Conservation (phyloP, 1,140 invertebrate species). For the Nautilus pompilius region DNA sequence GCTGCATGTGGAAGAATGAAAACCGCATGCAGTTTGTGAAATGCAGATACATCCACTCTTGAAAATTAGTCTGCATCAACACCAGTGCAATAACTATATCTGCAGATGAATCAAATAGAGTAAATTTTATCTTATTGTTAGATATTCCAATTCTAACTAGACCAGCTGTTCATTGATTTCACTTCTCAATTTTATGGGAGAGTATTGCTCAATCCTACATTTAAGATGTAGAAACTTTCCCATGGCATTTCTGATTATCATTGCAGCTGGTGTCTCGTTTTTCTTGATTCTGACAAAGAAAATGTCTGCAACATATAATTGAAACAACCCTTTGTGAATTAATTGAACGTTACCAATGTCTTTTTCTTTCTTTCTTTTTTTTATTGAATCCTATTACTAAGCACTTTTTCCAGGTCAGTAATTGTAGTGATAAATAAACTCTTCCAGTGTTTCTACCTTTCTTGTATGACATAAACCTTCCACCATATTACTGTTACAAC, state of each 20-base stretch:
- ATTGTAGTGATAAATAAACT: not conserved
- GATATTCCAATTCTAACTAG: not conserved
- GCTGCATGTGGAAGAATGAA: not conserved
- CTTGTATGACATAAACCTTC: not conserved
- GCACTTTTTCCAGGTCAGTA: not conserved
- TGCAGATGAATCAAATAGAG: not conserved
- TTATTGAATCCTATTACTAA: not conserved
- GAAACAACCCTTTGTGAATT: not conserved
- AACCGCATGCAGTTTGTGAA: not conserved
- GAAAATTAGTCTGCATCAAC: not conserved
- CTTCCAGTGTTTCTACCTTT: not conserved
- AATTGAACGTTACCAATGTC: not conserved
- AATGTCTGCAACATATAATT: not conserved
- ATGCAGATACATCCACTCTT: not conserved
- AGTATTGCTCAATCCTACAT: not conserved
- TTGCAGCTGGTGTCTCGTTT: too few relatives aligned
- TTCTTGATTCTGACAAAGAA: not conserved
- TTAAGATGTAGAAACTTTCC: too few relatives aligned
- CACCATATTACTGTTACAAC: not conserved
- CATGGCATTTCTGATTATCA: too few relatives aligned
- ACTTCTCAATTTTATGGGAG: not conserved
- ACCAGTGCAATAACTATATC: not conserved
- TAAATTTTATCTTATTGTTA: not conserved
- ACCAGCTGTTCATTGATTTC: not conserved
- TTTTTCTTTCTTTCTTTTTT: not conserved